phyloP scores from a whole-genome alignment of 2,113 vertebrate species.

The Stigmatopora nigra region DNA sequence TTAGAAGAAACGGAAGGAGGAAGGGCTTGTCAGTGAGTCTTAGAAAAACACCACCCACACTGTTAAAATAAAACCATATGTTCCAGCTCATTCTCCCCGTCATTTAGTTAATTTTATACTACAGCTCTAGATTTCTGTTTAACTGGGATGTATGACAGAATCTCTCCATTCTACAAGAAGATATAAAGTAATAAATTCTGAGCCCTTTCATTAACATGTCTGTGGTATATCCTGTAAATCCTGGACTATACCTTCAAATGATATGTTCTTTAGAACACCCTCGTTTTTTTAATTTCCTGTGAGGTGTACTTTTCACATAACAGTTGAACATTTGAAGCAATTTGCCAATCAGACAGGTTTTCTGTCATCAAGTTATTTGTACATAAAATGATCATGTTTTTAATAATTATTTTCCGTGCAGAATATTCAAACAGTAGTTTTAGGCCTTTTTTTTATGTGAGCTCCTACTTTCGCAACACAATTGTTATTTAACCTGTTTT shows the following conservation, averaged over 20 bases:
- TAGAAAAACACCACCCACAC: conserved; percentile 67
- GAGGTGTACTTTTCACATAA: conserved; percentile 1
- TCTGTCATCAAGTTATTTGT: neutral
- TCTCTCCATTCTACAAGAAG: conserved; percentile 59
- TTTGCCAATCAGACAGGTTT: conserved; percentile 10
- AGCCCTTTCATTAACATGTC: conserved; percentile 55
- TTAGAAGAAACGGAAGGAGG: conserved; percentile 66
- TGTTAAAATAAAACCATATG: conserved; percentile 73
- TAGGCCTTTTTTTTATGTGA: no score
- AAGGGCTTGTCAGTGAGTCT: conserved; percentile 56
- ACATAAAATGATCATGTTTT: no score
- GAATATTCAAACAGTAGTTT: no score
- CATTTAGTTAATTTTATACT: conserved; percentile 64
- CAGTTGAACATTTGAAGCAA: conserved; percentile 33
- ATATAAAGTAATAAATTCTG: conserved; percentile 44
- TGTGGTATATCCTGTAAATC: conserved; percentile 28
- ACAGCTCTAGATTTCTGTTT: conserved; percentile 53
- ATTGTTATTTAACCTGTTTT: no score
- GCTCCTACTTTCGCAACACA: no score
- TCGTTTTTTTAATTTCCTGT: neutral
- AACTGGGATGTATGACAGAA: conserved; percentile 58
- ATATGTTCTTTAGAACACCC: neutral
- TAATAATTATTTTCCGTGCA: no score
- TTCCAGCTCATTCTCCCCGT: conserved; percentile 53
- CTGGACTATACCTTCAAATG: conserved; percentile 19